These are phyloP conservation scores for Drosophila bocki DNA, from an alignment of 1,140 invertebrate genomes.

Conservation along the genomic window DNA sequence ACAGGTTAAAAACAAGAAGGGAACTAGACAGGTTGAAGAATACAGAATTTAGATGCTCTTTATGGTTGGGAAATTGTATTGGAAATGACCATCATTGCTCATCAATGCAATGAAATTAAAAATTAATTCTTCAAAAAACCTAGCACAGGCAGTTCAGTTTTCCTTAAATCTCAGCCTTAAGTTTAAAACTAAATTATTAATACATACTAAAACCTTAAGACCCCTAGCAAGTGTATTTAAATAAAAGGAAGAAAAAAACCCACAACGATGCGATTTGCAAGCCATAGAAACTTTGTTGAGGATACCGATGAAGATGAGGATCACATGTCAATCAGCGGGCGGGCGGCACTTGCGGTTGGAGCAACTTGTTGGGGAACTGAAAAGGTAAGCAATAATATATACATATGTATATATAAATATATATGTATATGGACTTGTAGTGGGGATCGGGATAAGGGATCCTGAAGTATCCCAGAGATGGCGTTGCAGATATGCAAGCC, in stretches of 20 bases:
- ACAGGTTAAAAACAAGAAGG: slow-evolving; percentile 4
- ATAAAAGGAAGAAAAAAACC: background rate
- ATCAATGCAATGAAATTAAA: no score
- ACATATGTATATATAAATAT: background rate
- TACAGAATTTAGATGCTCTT: slow-evolving; percentile 15
- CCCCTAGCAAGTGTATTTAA: slow-evolving; percentile 10
- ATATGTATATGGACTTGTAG: background rate
- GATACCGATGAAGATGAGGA: slow-evolving; percentile 50
- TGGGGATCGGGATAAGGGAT: slow-evolving; percentile 17
- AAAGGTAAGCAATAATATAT: slow-evolving; percentile 4
- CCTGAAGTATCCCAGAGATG: slow-evolving; percentile 55
- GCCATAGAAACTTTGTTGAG: slow-evolving; percentile 50
- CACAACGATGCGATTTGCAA: slow-evolving; percentile 24
- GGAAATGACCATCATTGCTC: no score
- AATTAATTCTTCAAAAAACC: no score
- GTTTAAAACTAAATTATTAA: background rate
- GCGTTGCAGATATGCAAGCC: slow-evolving; percentile 78
- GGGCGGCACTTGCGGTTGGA: slow-evolving; percentile 46
- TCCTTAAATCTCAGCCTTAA: no score
- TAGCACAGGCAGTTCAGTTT: no score
- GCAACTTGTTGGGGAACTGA: slow-evolving; percentile 10
- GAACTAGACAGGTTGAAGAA: background rate
- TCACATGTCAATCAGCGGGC: slow-evolving; percentile 81
- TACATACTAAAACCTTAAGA: background rate
- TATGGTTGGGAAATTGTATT: background rate